These are phyloP conservation scores for Naso thynnoides DNA, from an alignment of 2,797 vertebrate genomes.

Conservation along the genomic window DNA sequence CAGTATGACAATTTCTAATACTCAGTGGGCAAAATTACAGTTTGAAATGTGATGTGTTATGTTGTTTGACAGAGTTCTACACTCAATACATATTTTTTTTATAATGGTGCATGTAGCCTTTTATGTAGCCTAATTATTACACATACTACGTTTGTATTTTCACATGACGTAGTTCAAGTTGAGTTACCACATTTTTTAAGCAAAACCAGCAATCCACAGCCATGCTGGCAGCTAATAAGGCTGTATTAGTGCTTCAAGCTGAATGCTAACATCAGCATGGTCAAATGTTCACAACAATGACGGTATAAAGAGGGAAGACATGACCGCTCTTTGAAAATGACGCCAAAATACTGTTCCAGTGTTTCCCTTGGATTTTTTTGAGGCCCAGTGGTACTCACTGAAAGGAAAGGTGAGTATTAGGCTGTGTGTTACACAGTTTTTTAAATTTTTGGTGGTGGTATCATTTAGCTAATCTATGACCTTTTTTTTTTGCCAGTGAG, in stretches of 20 bases:
- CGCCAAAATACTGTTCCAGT: no score
- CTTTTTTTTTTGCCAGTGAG: no score
- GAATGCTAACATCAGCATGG: background rate
- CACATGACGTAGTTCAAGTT: background rate
- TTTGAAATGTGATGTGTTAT: conserved; percentile 1
- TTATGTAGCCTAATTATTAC: background rate
- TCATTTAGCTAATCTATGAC: no score
- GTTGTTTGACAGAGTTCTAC: background rate
- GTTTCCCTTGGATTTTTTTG: no score
- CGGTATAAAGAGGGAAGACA: no score
- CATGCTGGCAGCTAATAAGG: background rate
- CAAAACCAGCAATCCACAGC: background rate
- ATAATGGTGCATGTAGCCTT: background rate
- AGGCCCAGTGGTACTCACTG: no score
- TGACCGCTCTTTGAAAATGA: no score
- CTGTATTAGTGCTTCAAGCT: background rate
- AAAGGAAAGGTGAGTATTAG: no score
- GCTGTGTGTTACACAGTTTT: no score
- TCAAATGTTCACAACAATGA: background rate
- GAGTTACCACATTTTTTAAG: background rate
- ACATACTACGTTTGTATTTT: background rate
- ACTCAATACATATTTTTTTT: background rate
- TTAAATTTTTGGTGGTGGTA: no score
- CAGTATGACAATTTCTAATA: background rate
- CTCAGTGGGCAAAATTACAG: background rate